Evolutionary conservation across 2,113 vertebrate species (phyloP), one percentile per base, ranked within the genome.

Genomic region (Perca fluviatilis): DNA sequence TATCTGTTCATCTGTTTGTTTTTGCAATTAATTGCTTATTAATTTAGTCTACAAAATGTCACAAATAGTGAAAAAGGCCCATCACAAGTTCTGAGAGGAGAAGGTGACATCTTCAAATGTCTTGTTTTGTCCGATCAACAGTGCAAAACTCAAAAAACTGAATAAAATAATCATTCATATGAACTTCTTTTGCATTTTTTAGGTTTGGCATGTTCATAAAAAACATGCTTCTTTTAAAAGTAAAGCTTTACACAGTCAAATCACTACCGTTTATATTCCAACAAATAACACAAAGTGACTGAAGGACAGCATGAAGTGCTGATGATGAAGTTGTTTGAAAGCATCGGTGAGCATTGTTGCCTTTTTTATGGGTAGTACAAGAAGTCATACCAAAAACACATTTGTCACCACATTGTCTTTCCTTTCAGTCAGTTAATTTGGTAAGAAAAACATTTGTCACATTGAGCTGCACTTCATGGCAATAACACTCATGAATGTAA

Each of bases 181-280:
- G 19, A 72, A 79, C 15, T 27, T 75, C n/a, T 75, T 77, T 77
- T 79, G 71, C 21, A 68, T 83, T 79, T 85, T 51, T 68, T 12
- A 73, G 57, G 82, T 87, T 85, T 86, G 75, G 80, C 71, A 62
- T 90, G 58, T 36, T 86, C 86, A 79, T 74, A 40, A 80, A 65
- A 87, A 88, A 91, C 12, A 88, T 27, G 40, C 79, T 78, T 88
- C 49, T 83, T 84, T 87, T 76, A 70, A 86, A 83, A 51, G 71
- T 82, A 90, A 90, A 88, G 79, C 79, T 43, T 43, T 90, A 90
- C 82, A 91, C 74, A 93, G 66, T 85, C 54, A 85, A 81, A 89
- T 90, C 87, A 85, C 88, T 85, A 84, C 33, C 73, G 50, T 88
- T 85, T 64, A 84, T 83, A 84, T 88, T 80, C 49, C 56, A 82